A percentile compares a stretch with the other conserved stretches of the same genome.
These are phyloP conservation scores for Pristionchus mayeri DNA, from an alignment of 2,888 invertebrate genomes.

Conservation along the genomic window DNA sequence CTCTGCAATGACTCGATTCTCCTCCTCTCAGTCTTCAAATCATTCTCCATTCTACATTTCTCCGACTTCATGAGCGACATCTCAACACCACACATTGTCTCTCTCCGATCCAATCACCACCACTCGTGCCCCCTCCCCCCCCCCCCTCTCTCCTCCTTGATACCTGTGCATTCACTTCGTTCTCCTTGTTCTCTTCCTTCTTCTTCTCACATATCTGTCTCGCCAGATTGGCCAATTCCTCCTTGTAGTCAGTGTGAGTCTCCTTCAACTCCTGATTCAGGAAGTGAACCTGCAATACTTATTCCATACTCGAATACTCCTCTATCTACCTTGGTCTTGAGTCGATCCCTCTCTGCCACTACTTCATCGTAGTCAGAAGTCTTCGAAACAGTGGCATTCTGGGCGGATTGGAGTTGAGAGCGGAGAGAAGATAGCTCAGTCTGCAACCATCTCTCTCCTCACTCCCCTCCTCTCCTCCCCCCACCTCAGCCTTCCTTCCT, in stretches of 20 bases:
- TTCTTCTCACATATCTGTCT: conserved; percentile 54
- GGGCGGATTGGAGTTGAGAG: background rate
- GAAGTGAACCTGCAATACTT: conserved; percentile 37
- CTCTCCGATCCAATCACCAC: too few species aligned
- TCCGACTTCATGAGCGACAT: conserved; percentile 36
- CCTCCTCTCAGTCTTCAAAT: conserved; percentile 44
- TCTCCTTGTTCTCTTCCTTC: conserved; percentile 48
- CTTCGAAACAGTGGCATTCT: background rate
- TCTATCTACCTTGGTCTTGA: conserved; percentile 37
- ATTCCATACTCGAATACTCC: background rate
- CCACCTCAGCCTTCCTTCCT: conserved; percentile 39
- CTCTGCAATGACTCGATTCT: conserved; percentile 54
- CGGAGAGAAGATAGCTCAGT: background rate
- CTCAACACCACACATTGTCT: background rate
- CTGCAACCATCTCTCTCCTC: background rate
- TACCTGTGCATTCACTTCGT: conserved; percentile 27
- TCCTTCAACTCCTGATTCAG: conserved; percentile 48
- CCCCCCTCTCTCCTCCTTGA: background rate
- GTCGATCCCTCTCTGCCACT: conserved; percentile 46
- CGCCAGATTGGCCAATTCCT: conserved; percentile 53
- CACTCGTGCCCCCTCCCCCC: background rate
- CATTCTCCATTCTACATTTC: conserved; percentile 49
- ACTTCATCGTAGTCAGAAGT: conserved; percentile 34
- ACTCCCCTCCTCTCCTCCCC: background rate
- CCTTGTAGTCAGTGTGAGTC: conserved; percentile 49